Evolutionary conservation across 2,888 invertebrate species (phyloP).

Genomic region (Sphaerophoria rueppellii): DNA sequence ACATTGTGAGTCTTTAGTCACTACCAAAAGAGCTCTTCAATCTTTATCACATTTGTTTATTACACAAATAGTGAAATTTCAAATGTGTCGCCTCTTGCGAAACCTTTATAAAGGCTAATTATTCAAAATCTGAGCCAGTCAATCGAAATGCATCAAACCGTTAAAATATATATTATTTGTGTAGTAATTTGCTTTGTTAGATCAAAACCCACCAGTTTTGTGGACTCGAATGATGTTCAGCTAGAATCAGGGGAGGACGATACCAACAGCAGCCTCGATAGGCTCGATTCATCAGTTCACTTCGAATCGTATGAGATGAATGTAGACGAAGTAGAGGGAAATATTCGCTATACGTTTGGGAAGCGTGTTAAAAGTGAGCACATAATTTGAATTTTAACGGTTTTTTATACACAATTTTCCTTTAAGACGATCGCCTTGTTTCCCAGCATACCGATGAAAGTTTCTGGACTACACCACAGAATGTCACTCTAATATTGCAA

Average conservation of each 20-base stretch:
- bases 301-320: not conserved
- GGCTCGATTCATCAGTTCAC: not conserved
- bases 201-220: not conserved
- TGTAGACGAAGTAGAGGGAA: not conserved
- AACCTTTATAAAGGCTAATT: not conserved
- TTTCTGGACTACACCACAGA: conserved; percentile 58
- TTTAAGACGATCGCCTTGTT: conserved; percentile 70
- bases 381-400: not conserved
- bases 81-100: not conserved
- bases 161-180: not conserved
- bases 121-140: not conserved
- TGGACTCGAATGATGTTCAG: not conserved
- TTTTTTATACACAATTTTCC: not conserved
- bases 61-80: not conserved
- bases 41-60: conserved; percentile 1
- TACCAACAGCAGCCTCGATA: not conserved
- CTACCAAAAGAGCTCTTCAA: not conserved
- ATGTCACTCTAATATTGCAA: conserved; percentile 63
- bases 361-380: conserved; percentile 54
- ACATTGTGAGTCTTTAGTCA: not conserved
- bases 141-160: not conserved
- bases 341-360: conserved; percentile 53
- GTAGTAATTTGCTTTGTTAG: not conserved
- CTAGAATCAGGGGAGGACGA: not conserved
- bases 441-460: conserved; percentile 54